Evolutionary conservation across 2,888 invertebrate species (phyloP).

Genomic region (Acrobasis repandana): DNA sequence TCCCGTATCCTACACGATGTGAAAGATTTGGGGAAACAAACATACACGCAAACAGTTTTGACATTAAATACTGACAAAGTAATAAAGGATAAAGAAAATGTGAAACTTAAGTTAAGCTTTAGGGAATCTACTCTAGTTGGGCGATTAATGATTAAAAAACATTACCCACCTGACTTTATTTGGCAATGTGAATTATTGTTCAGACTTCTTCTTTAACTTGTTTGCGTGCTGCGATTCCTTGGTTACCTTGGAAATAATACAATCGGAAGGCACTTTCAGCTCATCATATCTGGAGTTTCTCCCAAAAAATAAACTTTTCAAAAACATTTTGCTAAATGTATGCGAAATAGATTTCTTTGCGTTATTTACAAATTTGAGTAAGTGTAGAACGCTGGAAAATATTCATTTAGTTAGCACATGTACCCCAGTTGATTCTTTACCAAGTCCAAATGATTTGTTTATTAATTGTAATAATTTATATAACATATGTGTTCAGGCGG

Average conservation of each 20-base stretch:
- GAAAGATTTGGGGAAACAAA: background rate
- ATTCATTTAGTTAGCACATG: background rate
- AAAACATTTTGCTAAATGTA: slow-evolving; percentile 1
- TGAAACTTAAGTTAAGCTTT: background rate
- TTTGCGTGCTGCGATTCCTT: background rate
- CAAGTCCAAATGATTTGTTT: background rate
- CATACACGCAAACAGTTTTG: background rate
- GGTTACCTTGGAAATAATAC: background rate
- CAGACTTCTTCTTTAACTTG: background rate
- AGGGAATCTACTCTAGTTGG: background rate
- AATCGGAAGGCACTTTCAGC: background rate
- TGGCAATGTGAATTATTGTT: slow-evolving; percentile 1
- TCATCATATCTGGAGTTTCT: background rate
- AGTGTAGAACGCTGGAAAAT: background rate
- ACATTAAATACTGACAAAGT: background rate
- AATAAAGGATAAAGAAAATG: background rate
- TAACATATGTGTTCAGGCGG: background rate
- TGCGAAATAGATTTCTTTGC: background rate
- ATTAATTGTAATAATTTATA: background rate
- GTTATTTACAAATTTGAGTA: background rate
- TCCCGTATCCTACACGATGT: background rate
- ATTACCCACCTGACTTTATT: background rate
- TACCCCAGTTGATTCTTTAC: background rate
- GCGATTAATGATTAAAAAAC: background rate
- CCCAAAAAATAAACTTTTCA: background rate